Conservation (phyloP, 2,888 invertebrate genomes). For the Clostera curtula region DNA sequence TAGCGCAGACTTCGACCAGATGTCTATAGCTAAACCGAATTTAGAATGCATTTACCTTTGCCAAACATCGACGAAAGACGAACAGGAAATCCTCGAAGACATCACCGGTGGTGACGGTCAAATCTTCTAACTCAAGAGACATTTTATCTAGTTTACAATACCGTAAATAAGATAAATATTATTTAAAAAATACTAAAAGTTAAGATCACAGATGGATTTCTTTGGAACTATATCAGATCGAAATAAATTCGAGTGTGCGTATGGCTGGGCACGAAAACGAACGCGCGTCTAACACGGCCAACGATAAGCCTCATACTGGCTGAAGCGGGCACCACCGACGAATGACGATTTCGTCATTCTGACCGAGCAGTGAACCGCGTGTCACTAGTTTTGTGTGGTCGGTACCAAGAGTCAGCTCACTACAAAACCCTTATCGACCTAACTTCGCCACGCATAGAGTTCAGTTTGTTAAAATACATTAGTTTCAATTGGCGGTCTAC, state of each 20-base stretch:
- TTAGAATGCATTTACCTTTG: constrained; percentile 78
- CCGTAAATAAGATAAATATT: constrained; percentile 31
- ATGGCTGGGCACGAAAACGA: constrained; percentile 25
- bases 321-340: constrained; percentile 11
- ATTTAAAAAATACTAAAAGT: constrained; percentile 28
- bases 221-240: constrained; percentile 64
- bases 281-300: constrained; percentile 32
- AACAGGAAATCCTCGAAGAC: constrained; percentile 83
- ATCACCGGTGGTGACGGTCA: constrained; percentile 78
- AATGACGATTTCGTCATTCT: constrained; percentile 34
- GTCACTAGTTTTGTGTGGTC: constrained; percentile 37
- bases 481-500: constrained; percentile 5
- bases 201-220: constrained; percentile 56
- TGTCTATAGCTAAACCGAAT: constrained; percentile 43
- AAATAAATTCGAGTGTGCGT: constrained; percentile 43
- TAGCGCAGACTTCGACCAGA: constrained; percentile 29
- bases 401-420: constrained; percentile 23
- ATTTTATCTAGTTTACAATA: constrained; percentile 58
- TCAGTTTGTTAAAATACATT: constrained; percentile 2
- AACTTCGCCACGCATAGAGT: constrained; percentile 5
- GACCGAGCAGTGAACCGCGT: constrained; percentile 39
- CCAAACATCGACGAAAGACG: constrained; percentile 80
- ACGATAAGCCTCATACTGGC: constrained; percentile 48
- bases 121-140: constrained; percentile 79
- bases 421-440: constrained; percentile 11